Percentiles rank a stretch among this genome's conserved stretches.
Conservation (phyloP, 64 coral and sea anemone genomes). For the Trachythela sp. region DNA sequence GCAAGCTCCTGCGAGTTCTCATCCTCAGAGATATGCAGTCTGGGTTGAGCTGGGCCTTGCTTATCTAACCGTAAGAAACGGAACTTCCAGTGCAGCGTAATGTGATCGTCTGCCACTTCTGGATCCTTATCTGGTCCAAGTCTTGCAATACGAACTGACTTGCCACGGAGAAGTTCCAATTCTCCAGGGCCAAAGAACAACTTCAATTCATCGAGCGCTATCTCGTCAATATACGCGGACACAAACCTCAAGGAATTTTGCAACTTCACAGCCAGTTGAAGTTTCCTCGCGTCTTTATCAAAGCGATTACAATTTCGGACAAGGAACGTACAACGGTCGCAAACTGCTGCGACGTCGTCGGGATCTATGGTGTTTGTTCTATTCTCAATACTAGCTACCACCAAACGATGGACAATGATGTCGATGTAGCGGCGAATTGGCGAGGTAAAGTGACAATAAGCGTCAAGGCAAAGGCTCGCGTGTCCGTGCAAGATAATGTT, state of each 20-base stretch:
- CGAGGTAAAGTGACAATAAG: slow-evolving; percentile 77
- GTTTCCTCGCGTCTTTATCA: slow-evolving; percentile 57
- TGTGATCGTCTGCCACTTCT: not conserved
- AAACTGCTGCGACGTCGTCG: slow-evolving; percentile 56
- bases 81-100: not conserved
- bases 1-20: not conserved
- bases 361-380: not conserved
- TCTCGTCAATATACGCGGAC: not conserved
- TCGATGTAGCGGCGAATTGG: slow-evolving; percentile 84
- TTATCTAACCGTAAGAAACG: not conserved
- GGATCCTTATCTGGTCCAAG: not conserved
- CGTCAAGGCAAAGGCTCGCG: slow-evolving; percentile 51
- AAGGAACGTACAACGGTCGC: slow-evolving; percentile 63
- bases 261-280: slow-evolving; percentile 55
- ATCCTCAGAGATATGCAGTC: not conserved
- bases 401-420: slow-evolving; percentile 66
- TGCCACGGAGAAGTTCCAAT: not conserved
- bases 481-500: not conserved
- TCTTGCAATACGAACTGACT: not conserved
- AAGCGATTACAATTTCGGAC: slow-evolving; percentile 56
- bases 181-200: not conserved
- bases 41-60: not conserved
- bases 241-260: not conserved
- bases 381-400: not conserved
- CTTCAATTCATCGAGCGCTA: not conserved